Conservation (phyloP, 1,140 invertebrate species). For the Sipha flava region DNA sequence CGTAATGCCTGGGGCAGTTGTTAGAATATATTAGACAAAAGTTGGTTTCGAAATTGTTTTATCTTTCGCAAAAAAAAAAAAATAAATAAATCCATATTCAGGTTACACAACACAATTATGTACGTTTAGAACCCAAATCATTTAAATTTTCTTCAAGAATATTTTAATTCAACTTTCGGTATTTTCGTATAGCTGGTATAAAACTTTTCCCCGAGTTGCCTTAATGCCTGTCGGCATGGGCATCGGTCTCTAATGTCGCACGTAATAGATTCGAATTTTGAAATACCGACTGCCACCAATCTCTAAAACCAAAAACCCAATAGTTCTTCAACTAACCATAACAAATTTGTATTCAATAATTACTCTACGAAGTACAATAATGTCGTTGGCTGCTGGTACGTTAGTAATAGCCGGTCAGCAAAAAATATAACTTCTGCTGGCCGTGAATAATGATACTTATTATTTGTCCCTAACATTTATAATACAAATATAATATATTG, state of each 20-base stretch:
- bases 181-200: not conserved
- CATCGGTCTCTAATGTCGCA: not conserved
- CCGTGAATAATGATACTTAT: too few relatives aligned
- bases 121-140: too few relatives aligned
- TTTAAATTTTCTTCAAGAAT: not conserved
- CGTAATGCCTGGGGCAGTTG: too few relatives aligned
- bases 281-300: not conserved
- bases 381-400: not conserved
- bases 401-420: too few relatives aligned
- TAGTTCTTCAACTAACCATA: not conserved
- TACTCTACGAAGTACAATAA: not conserved
- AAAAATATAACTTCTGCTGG: not conserved
- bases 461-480: too few relatives aligned
- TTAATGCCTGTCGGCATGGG: not conserved
- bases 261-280: not conserved
- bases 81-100: too few relatives aligned
- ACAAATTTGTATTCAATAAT: not conserved
- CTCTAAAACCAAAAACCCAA: not conserved
- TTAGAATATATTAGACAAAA: too few relatives aligned
- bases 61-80: too few relatives aligned
- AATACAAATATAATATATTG: too few relatives aligned
- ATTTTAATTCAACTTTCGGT: not conserved
- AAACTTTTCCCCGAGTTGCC: not conserved
- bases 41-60: too few relatives aligned
- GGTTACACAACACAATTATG: too few relatives aligned